A percentile compares a stretch with the other conserved stretches of the same genome.
Evolutionary conservation across 2,797 vertebrate genomes (phyloP).

Genomic region (Tachyglossus aculeatus): DNA sequence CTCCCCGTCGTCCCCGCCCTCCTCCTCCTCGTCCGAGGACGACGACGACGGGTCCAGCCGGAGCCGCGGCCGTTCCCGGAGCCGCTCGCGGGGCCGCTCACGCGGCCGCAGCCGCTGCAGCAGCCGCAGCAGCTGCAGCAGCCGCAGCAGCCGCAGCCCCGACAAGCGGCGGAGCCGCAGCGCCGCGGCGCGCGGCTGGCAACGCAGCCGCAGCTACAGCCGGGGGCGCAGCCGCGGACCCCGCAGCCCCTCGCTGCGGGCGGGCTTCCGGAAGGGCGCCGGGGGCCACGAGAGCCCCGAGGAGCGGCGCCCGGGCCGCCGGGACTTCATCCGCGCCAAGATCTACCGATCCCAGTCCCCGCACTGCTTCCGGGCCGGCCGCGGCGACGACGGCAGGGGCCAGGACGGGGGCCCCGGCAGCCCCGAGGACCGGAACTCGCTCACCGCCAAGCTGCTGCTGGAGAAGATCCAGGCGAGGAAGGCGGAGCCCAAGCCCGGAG

Average conservation of each 20-base stretch:
- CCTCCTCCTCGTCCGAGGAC: conserved; percentile 81
- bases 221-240: conserved; percentile 88
- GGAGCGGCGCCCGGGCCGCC: conserved; percentile 73
- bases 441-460: conserved; percentile 91
- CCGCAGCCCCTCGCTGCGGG: conserved; percentile 88
- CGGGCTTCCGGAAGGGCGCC: conserved; percentile 80
- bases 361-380: conserved; percentile 77
- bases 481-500: conserved; percentile 72
- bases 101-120: conserved; percentile 78
- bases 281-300: conserved; percentile 81
- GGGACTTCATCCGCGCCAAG: conserved; percentile 92
- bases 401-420: conserved; percentile 73
- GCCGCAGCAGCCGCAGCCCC: conserved; percentile 88
- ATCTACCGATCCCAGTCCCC: conserved; percentile 96
- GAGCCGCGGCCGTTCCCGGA: conserved; percentile 85
- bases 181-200: conserved; percentile 81
- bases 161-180: conserved; percentile 85
- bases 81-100: conserved; percentile 76
- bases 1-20: no score
- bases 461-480: conserved; percentile 93
- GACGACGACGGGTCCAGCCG: conserved; percentile 86
- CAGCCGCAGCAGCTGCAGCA: conserved; percentile 81
- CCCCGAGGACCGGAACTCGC: conserved; percentile 85
- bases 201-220: conserved; percentile 83
- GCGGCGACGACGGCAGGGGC: conserved; percentile 71